Percentiles rank a stretch among this genome's conserved stretches.
Conservation (phyloP, 2,888 invertebrate species). For the Tanypteryx hageni region DNA sequence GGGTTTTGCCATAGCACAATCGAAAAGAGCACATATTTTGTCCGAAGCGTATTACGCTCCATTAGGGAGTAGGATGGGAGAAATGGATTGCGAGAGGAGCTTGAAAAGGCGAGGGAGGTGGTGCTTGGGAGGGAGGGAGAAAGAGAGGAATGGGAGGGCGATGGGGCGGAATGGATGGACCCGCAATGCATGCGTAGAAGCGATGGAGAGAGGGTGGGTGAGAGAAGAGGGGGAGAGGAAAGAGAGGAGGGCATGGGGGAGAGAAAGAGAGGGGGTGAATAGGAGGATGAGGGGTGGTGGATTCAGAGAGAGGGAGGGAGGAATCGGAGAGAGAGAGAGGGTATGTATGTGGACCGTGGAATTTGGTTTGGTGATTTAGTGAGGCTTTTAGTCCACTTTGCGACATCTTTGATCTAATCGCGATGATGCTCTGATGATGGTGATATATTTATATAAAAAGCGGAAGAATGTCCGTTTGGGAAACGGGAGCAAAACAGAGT, state of each 20-base stretch:
- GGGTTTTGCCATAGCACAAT: not conserved
- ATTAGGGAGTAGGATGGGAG: constrained; percentile 22
- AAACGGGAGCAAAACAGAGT: not conserved
- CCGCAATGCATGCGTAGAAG: not conserved
- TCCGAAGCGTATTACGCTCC: constrained; percentile 45
- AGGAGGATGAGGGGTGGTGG: not conserved
- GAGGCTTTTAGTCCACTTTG: constrained; percentile 61
- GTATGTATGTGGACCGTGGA: constrained; percentile 33
- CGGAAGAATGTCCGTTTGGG: not conserved
- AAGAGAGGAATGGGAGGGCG: not conserved
- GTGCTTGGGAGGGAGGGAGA: not conserved
- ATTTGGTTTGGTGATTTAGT: constrained; percentile 59
- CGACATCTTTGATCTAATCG: constrained; percentile 63
- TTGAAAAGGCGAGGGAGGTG: not conserved
- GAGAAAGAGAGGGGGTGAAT: not conserved
- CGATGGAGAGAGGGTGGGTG: not conserved
- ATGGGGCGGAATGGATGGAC: constrained; percentile 4
- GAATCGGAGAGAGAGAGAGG: not conserved
- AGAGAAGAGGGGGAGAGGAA: not conserved
- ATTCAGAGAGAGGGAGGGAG: not conserved
- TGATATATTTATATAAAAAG: constrained; percentile 25
- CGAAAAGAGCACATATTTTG: constrained; percentile 40
- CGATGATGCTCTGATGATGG: not conserved
- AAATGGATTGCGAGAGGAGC: constrained; percentile 11
- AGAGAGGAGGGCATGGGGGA: not conserved